Percentiles rank a stretch among this genome's conserved stretches.
These are phyloP conservation scores for Brachystomella parvula DNA, from an alignment of 1,140 invertebrate species.

Conservation along the genomic window DNA sequence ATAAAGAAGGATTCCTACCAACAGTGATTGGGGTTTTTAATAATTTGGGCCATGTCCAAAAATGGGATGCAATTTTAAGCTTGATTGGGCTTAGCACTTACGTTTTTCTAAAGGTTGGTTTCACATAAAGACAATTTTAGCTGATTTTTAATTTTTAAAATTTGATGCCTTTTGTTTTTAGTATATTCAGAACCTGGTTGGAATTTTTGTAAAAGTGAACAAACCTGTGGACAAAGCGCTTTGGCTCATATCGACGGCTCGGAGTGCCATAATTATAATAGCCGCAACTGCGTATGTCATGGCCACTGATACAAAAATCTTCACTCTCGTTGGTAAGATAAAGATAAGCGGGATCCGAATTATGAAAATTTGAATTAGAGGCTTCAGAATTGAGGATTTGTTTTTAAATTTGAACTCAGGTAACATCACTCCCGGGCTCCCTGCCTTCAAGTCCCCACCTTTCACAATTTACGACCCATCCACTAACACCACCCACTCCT, in stretches of 20 bases:
- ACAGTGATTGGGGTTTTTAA: slow-evolving; percentile 55
- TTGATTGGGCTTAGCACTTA: slow-evolving; percentile 53
- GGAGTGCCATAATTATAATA: slow-evolving; percentile 47
- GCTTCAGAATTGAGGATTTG: background rate
- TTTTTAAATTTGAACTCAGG: background rate
- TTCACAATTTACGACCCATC: slow-evolving; percentile 47
- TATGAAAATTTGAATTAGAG: background rate
- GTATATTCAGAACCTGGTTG: slow-evolving; percentile 21
- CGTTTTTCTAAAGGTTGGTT: background rate
- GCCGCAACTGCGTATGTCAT: slow-evolving; percentile 17
- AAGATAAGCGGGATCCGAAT: background rate
- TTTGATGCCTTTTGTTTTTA: background rate
- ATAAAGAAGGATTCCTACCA: slow-evolving; percentile 57
- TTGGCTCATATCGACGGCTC: slow-evolving; percentile 43
- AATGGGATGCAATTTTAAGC: slow-evolving; percentile 59
- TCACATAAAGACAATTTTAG: background rate
- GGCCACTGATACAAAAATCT: slow-evolving; percentile 13
- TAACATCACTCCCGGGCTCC: slow-evolving; percentile 48
- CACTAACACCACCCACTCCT: slow-evolving; percentile 59
- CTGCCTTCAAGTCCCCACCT: slow-evolving; percentile 51
- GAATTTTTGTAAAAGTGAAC: slow-evolving; percentile 17
- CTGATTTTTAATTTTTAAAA: background rate
- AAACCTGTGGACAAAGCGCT: slow-evolving; percentile 37
- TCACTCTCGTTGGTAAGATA: slow-evolving; percentile 28
- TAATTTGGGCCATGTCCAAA: slow-evolving; percentile 55